Evolutionary conservation across 2,888 invertebrate genomes (phyloP).

Genomic region (Meloe dianella): DNA sequence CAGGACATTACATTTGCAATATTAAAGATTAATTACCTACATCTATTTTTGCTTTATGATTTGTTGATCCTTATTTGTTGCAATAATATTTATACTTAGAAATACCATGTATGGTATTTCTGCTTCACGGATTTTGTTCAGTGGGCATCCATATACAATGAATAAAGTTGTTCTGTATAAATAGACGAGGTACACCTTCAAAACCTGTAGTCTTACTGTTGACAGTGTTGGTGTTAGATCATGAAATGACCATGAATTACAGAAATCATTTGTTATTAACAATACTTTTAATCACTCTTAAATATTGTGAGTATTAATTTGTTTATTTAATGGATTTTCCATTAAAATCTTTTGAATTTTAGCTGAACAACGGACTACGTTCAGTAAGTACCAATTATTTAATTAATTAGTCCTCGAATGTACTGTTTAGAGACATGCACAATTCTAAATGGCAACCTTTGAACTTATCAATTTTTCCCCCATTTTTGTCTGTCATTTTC

Average conservation of each 20-base stretch:
- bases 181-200: conserved; percentile 23
- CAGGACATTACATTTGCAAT: neutral
- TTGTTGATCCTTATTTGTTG: neutral
- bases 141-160: conserved; percentile 8
- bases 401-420: neutral
- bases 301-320: conserved; percentile 26
- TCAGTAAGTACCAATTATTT: conserved; percentile 24
- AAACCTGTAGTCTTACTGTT: conserved; percentile 26
- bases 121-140: conserved; percentile 11
- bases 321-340: neutral
- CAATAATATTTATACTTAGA: conserved; percentile 22
- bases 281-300: conserved; percentile 15
- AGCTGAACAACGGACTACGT: conserved; percentile 27
- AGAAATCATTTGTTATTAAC: conserved; percentile 26
- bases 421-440: too few relatives aligned
- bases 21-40: neutral
- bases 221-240: conserved; percentile 20
- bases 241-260: conserved; percentile 29
- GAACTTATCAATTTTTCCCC: neutral
- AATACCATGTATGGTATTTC: conserved; percentile 19
- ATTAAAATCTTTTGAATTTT: conserved; percentile 12
- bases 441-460: too few relatives aligned
- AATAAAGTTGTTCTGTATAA: conserved; percentile 18
- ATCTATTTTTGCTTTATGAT: neutral
- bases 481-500: conserved; percentile 1